A percentile compares a stretch with the other conserved stretches of the same genome.
Conservation (phyloP, 1,140 invertebrate genomes). For the Tenebrio molitor region DNA sequence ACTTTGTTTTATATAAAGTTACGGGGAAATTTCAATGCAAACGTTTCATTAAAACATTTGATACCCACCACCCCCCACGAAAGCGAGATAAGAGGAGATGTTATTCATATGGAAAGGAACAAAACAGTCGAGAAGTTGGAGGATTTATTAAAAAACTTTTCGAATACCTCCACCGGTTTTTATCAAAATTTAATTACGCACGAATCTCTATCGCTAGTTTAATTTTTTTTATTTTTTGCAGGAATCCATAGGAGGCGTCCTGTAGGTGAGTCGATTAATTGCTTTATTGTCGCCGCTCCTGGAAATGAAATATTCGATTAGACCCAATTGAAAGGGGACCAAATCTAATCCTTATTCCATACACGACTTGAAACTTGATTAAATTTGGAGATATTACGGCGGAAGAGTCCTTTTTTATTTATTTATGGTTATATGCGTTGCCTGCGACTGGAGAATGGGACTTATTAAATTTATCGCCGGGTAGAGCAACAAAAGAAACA, state of each 20-base stretch:
- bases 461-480: slow-evolving; percentile 38
- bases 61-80: slow-evolving; percentile 8
- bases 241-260: not conserved
- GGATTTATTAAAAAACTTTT: slow-evolving; percentile 51
- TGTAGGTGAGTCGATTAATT: slow-evolving; percentile 39
- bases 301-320: slow-evolving; percentile 48
- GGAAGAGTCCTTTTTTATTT: slow-evolving; percentile 50
- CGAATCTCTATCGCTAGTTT: slow-evolving; percentile 23
- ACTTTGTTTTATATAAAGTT: slow-evolving; percentile 40
- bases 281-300: slow-evolving; percentile 11
- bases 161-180: slow-evolving; percentile 41
- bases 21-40: slow-evolving; percentile 31
- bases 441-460: slow-evolving; percentile 15
- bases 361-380: slow-evolving; percentile 53
- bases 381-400: slow-evolving; percentile 54
- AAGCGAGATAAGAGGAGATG: slow-evolving; percentile 38
- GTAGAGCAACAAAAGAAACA: slow-evolving; percentile 1
- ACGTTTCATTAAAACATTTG: slow-evolving; percentile 38
- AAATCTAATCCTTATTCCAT: slow-evolving; percentile 53
- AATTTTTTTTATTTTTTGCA: slow-evolving; percentile 27
- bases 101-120: slow-evolving; percentile 42
- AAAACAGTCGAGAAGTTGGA: slow-evolving; percentile 30
- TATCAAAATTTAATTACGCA: slow-evolving; percentile 34
- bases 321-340: slow-evolving; percentile 43
- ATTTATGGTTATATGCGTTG: slow-evolving; percentile 42